These are phyloP conservation scores for Papilio polytes DNA, from an alignment of 1,140 invertebrate genomes.

Conservation along the genomic window DNA sequence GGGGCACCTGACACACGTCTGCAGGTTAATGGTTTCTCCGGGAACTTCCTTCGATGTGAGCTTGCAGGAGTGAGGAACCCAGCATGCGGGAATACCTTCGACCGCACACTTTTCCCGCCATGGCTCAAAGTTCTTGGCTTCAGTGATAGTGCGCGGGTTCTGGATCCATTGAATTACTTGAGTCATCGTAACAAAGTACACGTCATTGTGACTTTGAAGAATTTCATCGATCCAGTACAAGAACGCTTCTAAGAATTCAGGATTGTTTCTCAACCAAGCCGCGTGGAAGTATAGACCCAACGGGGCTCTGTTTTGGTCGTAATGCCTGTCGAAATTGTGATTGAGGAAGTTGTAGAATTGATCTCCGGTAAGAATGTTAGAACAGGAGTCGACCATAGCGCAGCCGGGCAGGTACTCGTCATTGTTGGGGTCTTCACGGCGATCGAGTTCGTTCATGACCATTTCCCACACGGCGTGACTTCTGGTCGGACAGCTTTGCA, in stretches of 20 bases:
- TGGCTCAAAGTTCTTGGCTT: constrained; percentile 95
- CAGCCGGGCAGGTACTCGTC: constrained; percentile 97
- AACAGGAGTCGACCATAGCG: constrained; percentile 98
- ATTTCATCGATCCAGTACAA: constrained; percentile 98
- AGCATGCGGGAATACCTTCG: constrained; percentile 91
- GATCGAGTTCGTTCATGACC: constrained; percentile 98
- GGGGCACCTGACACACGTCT: constrained; percentile 96
- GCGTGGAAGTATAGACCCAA: constrained; percentile 98
- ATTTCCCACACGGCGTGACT: constrained; percentile 98
- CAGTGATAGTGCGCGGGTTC: constrained; percentile 92
- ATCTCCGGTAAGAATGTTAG: constrained; percentile 95
- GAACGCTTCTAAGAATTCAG: constrained; percentile 96
- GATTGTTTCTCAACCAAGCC: constrained; percentile 97
- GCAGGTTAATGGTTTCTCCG: constrained; percentile 96
- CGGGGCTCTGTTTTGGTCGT: constrained; percentile 96
- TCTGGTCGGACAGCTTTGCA: constrained; percentile 96
- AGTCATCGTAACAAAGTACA: constrained; percentile 99
- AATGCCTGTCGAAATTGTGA: constrained; percentile 98
- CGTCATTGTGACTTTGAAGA: constrained; percentile 93
- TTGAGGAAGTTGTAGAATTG: constrained; percentile 98
- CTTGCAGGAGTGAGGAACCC: constrained; percentile 95
- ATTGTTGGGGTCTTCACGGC: constrained; percentile 95
- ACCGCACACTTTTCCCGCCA: constrained; percentile 97
- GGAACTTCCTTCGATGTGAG: constrained; percentile 96
- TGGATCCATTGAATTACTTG: constrained; percentile 99